A percentile compares a stretch with the other conserved stretches of the same genome.
These are phyloP conservation scores for Andrena bucephala DNA, from an alignment of 2,888 invertebrate genomes.

Conservation along the genomic window DNA sequence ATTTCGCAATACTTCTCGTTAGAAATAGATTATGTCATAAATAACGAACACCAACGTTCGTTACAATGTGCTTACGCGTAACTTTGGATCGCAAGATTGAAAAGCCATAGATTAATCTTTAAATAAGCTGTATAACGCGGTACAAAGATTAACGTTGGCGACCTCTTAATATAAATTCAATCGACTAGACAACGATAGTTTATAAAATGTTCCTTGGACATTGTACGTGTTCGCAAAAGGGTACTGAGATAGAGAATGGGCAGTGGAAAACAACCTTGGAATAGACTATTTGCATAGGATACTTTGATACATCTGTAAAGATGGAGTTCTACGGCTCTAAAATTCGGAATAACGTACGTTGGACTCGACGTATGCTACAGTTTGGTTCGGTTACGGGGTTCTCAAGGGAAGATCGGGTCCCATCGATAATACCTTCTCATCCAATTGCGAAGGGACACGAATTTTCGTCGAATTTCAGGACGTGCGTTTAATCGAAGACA, in stretches of 20 bases:
- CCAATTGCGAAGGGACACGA: constrained; percentile 3
- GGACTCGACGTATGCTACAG: not conserved
- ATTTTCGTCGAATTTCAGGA: not conserved
- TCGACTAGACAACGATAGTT: constrained; percentile 32
- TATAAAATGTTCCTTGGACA: constrained; percentile 37
- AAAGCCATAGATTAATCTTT: constrained; percentile 1
- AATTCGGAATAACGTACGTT: constrained; percentile 61
- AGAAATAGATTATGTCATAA: constrained; percentile 2
- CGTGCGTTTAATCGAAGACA: constrained; percentile 13
- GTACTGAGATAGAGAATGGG: constrained; percentile 56
- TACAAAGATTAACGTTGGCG: constrained; percentile 34
- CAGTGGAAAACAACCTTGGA: constrained; percentile 71
- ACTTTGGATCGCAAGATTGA: constrained; percentile 4
- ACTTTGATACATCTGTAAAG: constrained; percentile 26
- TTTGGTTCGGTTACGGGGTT: constrained; percentile 27
- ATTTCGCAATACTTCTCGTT: constrained; percentile 1
- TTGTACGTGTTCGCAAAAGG: constrained; percentile 21
- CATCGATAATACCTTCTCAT: not conserved
- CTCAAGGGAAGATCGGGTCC: not conserved
- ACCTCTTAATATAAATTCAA: constrained; percentile 28
- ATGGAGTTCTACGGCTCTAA: constrained; percentile 41
- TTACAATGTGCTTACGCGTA: not conserved
- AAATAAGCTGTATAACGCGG: constrained; percentile 20
- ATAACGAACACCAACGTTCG: constrained; percentile 4
- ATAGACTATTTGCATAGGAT: constrained; percentile 43